Percentiles rank a stretch among this genome's conserved stretches.
phyloP scores from a whole-genome alignment of 2,888 invertebrate genomes.

The Ectropis crepuscularia region DNA sequence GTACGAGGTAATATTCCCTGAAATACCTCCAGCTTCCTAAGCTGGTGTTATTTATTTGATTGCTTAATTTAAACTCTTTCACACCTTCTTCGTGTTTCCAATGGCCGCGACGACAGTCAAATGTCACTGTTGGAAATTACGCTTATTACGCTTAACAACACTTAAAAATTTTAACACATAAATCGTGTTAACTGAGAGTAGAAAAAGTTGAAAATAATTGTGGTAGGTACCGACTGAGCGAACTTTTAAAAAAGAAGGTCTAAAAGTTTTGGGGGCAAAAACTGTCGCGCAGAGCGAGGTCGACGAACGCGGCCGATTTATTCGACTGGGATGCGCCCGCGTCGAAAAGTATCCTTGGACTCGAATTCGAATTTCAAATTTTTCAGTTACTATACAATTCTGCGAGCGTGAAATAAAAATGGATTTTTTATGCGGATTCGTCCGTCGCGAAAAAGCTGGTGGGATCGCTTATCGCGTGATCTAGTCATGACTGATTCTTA shows the following conservation, averaged over 20 bases:
- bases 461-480: conserved; percentile 20
- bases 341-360: conserved; percentile 62
- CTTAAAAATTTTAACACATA: conserved; percentile 67
- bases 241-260: conserved; percentile 60
- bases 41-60: conserved; percentile 12
- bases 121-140: conserved; percentile 34
- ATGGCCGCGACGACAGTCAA: conserved; percentile 21
- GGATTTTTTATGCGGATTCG: conserved; percentile 39
- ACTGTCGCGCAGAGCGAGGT: conserved; percentile 72
- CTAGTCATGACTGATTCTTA: conserved; percentile 20
- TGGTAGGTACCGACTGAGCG: conserved; percentile 60
- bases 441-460: conserved; percentile 15
- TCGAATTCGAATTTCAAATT: conserved; percentile 82
- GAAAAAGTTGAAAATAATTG: conserved; percentile 82
- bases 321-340: conserved; percentile 58
- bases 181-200: conserved; percentile 65
- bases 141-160: conserved; percentile 47
- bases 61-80: conserved; percentile 14
- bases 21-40: neutral
- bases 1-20: neutral
- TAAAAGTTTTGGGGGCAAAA: conserved; percentile 74
- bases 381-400: conserved; percentile 70
- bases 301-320: conserved; percentile 71
- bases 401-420: conserved; percentile 68
- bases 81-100: conserved; percentile 6